phyloP scores from a whole-genome alignment of 2,888 invertebrate species.

The Andrena haemorrhoa region DNA sequence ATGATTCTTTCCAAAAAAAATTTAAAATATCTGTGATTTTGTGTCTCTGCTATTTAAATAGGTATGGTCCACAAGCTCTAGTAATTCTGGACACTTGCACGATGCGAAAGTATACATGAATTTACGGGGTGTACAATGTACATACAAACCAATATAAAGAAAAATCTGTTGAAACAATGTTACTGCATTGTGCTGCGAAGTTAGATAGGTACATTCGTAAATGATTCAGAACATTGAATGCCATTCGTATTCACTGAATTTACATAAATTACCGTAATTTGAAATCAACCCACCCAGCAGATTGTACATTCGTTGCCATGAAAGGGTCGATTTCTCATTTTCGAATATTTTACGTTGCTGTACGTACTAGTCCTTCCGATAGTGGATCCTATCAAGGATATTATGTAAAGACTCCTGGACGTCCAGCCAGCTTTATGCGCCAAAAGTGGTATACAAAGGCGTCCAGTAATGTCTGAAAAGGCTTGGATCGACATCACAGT shows the following conservation, averaged over 20 bases:
- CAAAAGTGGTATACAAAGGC: constrained; percentile 82
- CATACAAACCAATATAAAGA: no score
- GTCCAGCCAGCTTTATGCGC: constrained; percentile 79
- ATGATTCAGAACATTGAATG: constrained; percentile 2
- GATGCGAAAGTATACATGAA: no score
- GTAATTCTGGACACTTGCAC: no score
- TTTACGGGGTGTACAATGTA: no score
- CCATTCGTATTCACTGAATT: not conserved
- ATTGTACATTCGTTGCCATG: constrained; percentile 51
- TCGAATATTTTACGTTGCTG: constrained; percentile 56
- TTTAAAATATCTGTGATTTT: no score
- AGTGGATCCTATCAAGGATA: constrained; percentile 82
- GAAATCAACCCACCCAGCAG: constrained; percentile 65
- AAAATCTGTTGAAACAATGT: not conserved
- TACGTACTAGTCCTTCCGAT: constrained; percentile 83
- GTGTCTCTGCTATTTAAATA: no score
- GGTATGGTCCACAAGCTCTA: no score
- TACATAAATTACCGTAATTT: constrained; percentile 28
- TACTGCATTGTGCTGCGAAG: not conserved
- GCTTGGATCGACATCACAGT: constrained; percentile 83
- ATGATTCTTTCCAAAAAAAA: no score
- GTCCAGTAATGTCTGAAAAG: constrained; percentile 82
- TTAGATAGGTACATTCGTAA: not conserved
- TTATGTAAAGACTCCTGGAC: constrained; percentile 82
- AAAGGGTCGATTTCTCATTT: constrained; percentile 56